A percentile compares a stretch with the other conserved stretches of the same genome.
These are phyloP conservation scores for Sphyrna mokarran DNA, from an alignment of 2,113 vertebrate genomes.

Conservation along the genomic window DNA sequence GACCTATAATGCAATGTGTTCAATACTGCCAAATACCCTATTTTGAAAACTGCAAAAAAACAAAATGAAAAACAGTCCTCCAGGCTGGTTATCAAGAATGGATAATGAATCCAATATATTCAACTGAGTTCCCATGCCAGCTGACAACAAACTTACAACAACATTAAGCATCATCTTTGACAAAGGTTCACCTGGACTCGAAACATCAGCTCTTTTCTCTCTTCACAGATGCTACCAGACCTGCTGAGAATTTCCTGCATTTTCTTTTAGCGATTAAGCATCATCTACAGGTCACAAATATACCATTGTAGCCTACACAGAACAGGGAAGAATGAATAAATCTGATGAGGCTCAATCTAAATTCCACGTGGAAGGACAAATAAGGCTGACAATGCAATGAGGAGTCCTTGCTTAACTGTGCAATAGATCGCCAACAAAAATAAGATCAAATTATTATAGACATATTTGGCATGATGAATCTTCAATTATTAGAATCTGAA, in stretches of 20 bases:
- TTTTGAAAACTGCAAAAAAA: neutral
- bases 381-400: neutral
- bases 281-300: neutral
- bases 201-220: too few relatives aligned
- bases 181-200: too few relatives aligned
- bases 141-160: neutral
- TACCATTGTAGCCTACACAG: neutral
- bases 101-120: neutral
- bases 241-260: too few relatives aligned
- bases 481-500: neutral
- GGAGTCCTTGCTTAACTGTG: neutral
- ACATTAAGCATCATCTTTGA: too few relatives aligned
- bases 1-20: too few relatives aligned
- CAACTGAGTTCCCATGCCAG: neutral
- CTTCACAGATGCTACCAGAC: too few relatives aligned
- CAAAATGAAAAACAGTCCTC: neutral
- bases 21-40: neutral
- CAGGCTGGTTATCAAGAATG: neutral
- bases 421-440: neutral
- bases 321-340: too few relatives aligned
- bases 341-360: too few relatives aligned
- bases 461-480: neutral
- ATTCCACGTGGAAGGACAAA: neutral
- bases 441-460: neutral
- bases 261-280: neutral